These are phyloP conservation scores for Cephalopholis sonnerati DNA, from an alignment of 2,113 vertebrate species.

Conservation along the genomic window DNA sequence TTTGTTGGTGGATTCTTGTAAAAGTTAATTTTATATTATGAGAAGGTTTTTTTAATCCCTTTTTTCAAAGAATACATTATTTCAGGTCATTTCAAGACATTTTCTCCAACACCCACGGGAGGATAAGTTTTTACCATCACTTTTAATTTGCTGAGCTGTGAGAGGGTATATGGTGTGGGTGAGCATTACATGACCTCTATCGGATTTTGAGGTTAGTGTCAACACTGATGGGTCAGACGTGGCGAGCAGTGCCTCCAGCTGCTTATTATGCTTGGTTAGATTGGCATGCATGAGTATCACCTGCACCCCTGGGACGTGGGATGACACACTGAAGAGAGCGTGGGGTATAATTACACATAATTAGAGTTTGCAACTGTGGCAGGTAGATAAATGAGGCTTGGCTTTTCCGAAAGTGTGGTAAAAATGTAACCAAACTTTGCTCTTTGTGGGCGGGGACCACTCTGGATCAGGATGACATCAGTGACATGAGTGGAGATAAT, in stretches of 20 bases:
- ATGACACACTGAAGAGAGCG: conserved; percentile 17
- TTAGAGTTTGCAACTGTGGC: conserved; percentile 34
- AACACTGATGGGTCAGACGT: conserved; percentile 26
- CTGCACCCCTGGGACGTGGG: conserved; percentile 37
- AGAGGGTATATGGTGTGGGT: conserved; percentile 12
- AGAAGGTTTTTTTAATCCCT: neutral
- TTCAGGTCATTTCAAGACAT: neutral
- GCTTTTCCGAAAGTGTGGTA: neutral
- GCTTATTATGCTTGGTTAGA: conserved; percentile 28
- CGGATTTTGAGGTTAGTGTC: conserved; percentile 16
- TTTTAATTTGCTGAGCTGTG: conserved; percentile 34
- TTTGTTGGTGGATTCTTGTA: neutral
- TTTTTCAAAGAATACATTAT: neutral
- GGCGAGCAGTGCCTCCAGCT: conserved; percentile 2
- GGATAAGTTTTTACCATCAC: conserved; percentile 7
- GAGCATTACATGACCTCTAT: conserved; percentile 28
- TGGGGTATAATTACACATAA: conserved; percentile 46
- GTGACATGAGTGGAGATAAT: conserved; percentile 6
- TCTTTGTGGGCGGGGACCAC: neutral
- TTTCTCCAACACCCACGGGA: conserved; percentile 26
- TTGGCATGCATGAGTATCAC: conserved; percentile 26
- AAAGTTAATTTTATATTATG: neutral
- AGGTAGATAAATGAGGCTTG: conserved; percentile 7
- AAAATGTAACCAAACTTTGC: neutral
- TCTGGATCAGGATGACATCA: neutral